A percentile compares a stretch with the other conserved stretches of the same genome.
Conservation (phyloP, 1,140 invertebrate genomes). For the Caligus rogercresseyi region DNA sequence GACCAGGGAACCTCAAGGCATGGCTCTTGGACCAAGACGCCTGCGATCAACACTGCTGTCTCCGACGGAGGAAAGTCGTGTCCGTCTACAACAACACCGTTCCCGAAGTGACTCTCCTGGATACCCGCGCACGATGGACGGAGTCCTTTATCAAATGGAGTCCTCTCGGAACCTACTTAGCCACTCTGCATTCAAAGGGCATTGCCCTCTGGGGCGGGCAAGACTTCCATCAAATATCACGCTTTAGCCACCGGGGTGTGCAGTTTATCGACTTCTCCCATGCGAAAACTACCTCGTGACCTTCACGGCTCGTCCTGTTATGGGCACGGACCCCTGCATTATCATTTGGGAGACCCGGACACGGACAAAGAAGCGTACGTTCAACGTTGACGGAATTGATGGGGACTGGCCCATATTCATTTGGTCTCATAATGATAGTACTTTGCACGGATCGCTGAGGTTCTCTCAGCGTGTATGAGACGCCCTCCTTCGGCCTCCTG, state of each 20-base stretch:
- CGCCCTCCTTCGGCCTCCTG: slow-evolving; percentile 72
- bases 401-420: slow-evolving; percentile 80
- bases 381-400: slow-evolving; percentile 50
- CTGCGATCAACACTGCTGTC: slow-evolving; percentile 82
- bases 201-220: slow-evolving; percentile 93
- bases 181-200: slow-evolving; percentile 85
- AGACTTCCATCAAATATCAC: slow-evolving; percentile 72
- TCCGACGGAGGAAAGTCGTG: slow-evolving; percentile 50
- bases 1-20: slow-evolving; percentile 73
- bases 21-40: slow-evolving; percentile 82
- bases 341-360: slow-evolving; percentile 74
- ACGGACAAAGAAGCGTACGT: slow-evolving; percentile 76
- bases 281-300: slow-evolving; percentile 58
- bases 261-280: slow-evolving; percentile 95
- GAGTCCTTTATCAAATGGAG: slow-evolving; percentile 94
- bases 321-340: slow-evolving; percentile 37
- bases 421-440: slow-evolving; percentile 94
- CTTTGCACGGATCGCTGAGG: slow-evolving; percentile 61
- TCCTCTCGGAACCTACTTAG: slow-evolving; percentile 81
- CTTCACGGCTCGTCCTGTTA: slow-evolving; percentile 36
- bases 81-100: slow-evolving; percentile 75
- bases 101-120: slow-evolving; percentile 53
- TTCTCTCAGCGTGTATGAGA: slow-evolving; percentile 86
- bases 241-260: slow-evolving; percentile 73
- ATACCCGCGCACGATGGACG: slow-evolving; percentile 43